phyloP scores from a whole-genome alignment of 2,113 vertebrate genomes.

The Microtus montanus region DNA sequence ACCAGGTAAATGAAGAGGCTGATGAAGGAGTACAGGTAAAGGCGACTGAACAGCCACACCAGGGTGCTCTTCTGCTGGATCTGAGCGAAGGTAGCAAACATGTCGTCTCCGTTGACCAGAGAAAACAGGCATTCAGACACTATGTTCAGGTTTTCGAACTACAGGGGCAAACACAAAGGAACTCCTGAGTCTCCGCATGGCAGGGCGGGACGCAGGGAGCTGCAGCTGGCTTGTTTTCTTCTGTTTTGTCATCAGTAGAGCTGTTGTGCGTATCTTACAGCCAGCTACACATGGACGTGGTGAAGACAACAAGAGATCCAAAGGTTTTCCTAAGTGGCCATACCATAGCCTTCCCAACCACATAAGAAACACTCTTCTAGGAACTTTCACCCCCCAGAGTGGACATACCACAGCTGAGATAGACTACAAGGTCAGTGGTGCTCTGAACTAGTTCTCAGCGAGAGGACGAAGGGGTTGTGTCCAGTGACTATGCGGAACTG shows the following conservation, averaged over 20 bases:
- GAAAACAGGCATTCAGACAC: conserved; percentile 98
- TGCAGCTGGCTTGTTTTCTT: not conserved
- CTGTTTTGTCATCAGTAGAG: not conserved
- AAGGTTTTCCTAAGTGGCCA: not conserved
- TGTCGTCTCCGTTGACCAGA: conserved; percentile 97
- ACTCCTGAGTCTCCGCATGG: not conserved
- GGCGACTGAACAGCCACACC: conserved; percentile 96
- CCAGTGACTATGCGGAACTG: too few species aligned
- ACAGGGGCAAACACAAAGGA: conserved; percentile 18
- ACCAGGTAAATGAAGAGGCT: conserved; percentile 99
- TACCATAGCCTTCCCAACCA: not conserved
- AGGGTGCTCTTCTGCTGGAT: conserved; percentile 93
- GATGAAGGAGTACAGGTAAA: conserved; percentile 98
- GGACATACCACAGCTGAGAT: not conserved
- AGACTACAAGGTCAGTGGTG: not conserved
- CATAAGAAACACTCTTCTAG: not conserved
- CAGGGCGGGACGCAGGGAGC: not conserved
- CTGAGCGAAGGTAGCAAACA: conserved; percentile 98
- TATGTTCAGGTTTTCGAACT: conserved; percentile 96
- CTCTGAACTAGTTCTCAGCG: not conserved
- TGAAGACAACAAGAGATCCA: not conserved
- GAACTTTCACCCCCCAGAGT: not conserved
- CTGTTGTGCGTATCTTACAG: too few species aligned
- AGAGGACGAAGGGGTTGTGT: not conserved
- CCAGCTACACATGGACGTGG: not conserved